Percentiles rank a stretch among this genome's conserved stretches.
Conservation (phyloP, 2,888 invertebrate genomes). For the Panopea generosa region DNA sequence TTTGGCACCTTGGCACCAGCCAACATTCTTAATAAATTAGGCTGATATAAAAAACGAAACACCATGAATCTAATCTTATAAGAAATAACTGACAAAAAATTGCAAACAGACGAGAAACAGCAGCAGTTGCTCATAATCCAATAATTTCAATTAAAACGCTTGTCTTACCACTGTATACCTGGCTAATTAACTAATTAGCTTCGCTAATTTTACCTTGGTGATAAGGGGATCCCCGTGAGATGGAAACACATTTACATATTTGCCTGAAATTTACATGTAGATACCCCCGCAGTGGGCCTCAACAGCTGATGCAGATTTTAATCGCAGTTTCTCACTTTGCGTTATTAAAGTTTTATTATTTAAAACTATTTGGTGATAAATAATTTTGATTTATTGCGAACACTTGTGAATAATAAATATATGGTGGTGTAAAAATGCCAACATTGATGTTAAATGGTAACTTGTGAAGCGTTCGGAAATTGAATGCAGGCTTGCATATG, state of each 20-base stretch:
- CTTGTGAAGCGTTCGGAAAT: no score
- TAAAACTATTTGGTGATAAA: slow-evolving; percentile 11
- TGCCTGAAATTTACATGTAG: not conserved
- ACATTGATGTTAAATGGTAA: no score
- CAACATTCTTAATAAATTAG: no score
- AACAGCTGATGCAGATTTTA: slow-evolving; percentile 18
- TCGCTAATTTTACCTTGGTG: not conserved
- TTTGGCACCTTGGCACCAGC: no score
- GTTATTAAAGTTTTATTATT: slow-evolving; percentile 10
- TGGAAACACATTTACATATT: not conserved
- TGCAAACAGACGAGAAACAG: no score
- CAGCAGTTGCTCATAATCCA: no score
- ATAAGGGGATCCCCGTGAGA: slow-evolving; percentile 8
- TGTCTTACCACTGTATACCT: not conserved
- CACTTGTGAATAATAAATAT: not conserved
- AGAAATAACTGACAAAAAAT: no score
- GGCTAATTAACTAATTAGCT: slow-evolving; percentile 16
- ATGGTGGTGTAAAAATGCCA: slow-evolving; percentile 15
- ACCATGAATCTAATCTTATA: no score
- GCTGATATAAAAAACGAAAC: no score
- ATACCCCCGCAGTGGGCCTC: slow-evolving; percentile 6
- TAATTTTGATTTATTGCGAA: slow-evolving; percentile 18
- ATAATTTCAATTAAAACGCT: no score
- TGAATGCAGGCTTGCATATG: no score
- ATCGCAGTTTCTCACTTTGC: not conserved